Evolutionary conservation across 2,113 vertebrate species (phyloP), one percentile per base, ranked within the genome.

Genomic region (Engystomops pustulosus): DNA sequence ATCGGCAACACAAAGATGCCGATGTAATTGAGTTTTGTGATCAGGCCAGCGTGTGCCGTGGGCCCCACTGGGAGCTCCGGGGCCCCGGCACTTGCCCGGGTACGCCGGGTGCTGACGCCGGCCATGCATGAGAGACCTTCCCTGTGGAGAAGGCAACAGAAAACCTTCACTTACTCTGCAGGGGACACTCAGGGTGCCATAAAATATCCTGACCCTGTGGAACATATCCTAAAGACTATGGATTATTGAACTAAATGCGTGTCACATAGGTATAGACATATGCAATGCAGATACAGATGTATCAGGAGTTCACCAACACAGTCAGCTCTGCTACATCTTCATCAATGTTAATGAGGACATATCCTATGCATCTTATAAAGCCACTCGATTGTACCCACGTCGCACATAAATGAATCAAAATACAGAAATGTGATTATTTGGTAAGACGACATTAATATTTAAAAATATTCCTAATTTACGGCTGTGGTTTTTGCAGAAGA

Each of bases 151-250:
- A n/a, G 36, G 58, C 20, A 76, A 68, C 67, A 51, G 67, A 71
- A 67, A 67, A 81, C 55, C 76, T 30, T 23, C n/a, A 62, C 51
- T 27, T n/a, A 62, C 53, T 58, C 51, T 38, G 75, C 75, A 78
- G 53, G 75, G 74, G 49, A 77, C 74, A 53, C 74, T 55, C 18
- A 55, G 49, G 75, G 34, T 58, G 75, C 34, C 38, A 78, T 79
- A 79, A 62, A 79, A 38, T 41, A 62, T 62, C 12, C 55, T 45
- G 23, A 44, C 34, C 55, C n/a, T 45, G 36, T 30, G 34, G 45
- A 44, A 11, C 55, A 79, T 41, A 44, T 41, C 55, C 38, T 45
- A 7, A 15, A 12, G 30, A 20, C 27, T 51, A n/a, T 53, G 47
- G 72, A 34, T 7, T 74, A 47, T 74, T 49, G 49, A 49, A 14